A percentile compares a stretch with the other conserved stretches of the same genome.
Evolutionary conservation across 2,797 vertebrate species (phyloP).

Genomic region (Pangasius mekongensis): DNA sequence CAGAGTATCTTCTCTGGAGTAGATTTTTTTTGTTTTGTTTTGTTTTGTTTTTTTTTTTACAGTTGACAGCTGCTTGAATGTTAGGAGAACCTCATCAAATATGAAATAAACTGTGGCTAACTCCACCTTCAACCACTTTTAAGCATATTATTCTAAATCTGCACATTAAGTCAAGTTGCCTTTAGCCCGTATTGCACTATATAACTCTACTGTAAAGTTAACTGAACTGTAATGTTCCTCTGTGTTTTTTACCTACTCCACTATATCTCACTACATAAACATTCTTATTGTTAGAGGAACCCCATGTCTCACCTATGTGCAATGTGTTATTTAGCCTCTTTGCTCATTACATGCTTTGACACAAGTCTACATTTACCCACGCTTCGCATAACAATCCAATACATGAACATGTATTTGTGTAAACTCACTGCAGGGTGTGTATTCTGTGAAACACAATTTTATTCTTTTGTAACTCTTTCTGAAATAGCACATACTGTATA

Average conservation of each 20-base stretch:
- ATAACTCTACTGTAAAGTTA: not conserved
- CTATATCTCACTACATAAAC: too few relatives aligned
- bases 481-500: conserved; percentile 44
- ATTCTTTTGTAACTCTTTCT: not conserved
- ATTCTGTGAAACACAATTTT: too few relatives aligned
- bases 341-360: not conserved
- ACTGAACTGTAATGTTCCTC: not conserved
- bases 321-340: not conserved
- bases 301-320: not conserved
- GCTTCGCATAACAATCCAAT: not conserved
- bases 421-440: not conserved
- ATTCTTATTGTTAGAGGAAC: not conserved
- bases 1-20: not conserved
- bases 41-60: not conserved
- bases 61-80: not conserved
- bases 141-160: not conserved
- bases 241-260: not conserved
- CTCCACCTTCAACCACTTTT: not conserved
- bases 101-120: not conserved
- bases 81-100: not conserved
- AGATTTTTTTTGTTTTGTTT: not conserved
- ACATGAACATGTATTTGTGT: not conserved
- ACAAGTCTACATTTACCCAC: not conserved
- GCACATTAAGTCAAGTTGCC: not conserved
- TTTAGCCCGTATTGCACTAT: not conserved